Percentiles rank a stretch among this genome's conserved stretches.
Evolutionary conservation across 2,113 vertebrate genomes (phyloP).

Genomic region (Oreochromis tanganicae): DNA sequence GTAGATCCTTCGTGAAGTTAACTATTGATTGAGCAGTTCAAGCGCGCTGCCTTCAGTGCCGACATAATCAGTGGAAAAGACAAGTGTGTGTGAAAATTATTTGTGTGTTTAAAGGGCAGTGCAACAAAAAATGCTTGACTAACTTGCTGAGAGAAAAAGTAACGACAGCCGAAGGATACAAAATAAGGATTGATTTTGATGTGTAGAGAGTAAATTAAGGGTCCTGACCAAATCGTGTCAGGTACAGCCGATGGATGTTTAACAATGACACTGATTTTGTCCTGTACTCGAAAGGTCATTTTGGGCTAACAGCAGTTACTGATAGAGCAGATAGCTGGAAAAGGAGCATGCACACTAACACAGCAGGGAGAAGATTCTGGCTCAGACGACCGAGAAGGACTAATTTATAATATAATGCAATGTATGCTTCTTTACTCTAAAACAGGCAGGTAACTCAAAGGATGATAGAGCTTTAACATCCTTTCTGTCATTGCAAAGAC

Average conservation of each 20-base stretch:
- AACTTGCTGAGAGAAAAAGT: neutral
- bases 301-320: neutral
- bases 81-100: neutral
- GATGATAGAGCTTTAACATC: neutral
- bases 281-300: neutral
- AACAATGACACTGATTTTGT: neutral
- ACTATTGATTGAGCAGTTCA: neutral
- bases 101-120: neutral
- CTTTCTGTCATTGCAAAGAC: neutral
- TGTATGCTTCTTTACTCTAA: neutral
- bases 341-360: neutral
- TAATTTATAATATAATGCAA: conserved; percentile 38
- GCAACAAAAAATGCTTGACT: neutral
- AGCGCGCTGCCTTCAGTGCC: neutral
- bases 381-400: conserved; percentile 43
- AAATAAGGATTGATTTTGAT: neutral
- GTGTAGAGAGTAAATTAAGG: neutral
- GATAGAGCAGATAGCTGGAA: conserved; percentile 19
- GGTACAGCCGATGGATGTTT: neutral
- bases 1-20: neutral
- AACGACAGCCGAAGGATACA: neutral
- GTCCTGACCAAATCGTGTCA: neutral
- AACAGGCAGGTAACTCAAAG: neutral
- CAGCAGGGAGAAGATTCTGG: neutral
- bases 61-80: neutral